phyloP scores from a whole-genome alignment of 2,797 vertebrate genomes.

The Mastacembelus armatus region DNA sequence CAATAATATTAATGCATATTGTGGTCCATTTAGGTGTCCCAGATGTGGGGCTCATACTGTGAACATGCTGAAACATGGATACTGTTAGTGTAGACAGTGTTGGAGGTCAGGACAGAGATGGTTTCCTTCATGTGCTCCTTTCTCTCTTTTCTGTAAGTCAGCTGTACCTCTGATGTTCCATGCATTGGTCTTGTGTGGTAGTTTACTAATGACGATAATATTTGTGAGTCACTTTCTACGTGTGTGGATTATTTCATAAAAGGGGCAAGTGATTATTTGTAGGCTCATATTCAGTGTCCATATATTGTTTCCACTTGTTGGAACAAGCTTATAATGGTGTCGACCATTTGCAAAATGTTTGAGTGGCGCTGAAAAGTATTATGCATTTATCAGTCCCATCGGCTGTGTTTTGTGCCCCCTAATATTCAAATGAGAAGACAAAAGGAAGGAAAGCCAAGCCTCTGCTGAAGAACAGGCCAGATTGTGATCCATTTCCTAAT shows the following conservation, averaged over 20 bases:
- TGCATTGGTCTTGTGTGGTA: background rate
- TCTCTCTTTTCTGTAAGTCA: background rate
- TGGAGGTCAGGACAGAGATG: too few species aligned
- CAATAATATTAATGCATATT: background rate
- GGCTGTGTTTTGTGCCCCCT: conserved; percentile 79
- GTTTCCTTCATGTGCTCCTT: background rate
- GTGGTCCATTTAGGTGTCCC: background rate
- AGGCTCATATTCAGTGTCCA: conserved; percentile 6
- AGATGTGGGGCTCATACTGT: background rate
- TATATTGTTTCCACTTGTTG: conserved; percentile 22
- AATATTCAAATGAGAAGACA: conserved; percentile 86
- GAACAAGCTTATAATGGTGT: background rate
- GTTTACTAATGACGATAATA: conserved; percentile 29
- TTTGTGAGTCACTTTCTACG: conserved; percentile 12
- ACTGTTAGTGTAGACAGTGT: too few species aligned
- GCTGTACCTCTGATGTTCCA: background rate
- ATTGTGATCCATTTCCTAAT: conserved; percentile 94
- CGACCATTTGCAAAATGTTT: conserved; percentile 10
- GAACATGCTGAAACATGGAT: background rate
- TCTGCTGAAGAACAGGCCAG: conserved; percentile 84
- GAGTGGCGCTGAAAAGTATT: conserved; percentile 45
- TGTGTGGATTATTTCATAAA: background rate
- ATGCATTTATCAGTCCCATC: conserved; percentile 46
- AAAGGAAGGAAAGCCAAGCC: conserved; percentile 82
- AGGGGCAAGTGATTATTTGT: background rate